phyloP scores from a whole-genome alignment of 2,888 invertebrate genomes.

The Theodoxus fluviatilis region DNA sequence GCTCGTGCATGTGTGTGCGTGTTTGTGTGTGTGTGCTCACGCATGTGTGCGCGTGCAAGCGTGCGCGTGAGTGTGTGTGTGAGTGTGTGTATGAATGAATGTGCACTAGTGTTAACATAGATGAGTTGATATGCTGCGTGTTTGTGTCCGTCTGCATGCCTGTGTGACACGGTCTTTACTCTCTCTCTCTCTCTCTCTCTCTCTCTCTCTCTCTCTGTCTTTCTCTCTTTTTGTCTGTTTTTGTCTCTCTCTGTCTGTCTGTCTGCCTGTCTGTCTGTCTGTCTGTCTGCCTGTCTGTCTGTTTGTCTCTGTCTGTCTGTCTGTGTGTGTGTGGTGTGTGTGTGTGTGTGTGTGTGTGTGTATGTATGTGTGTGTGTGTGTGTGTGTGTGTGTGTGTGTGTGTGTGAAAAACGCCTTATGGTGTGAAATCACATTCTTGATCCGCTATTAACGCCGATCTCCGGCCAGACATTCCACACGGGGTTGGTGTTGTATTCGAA shows the following conservation, averaged over 20 bases:
- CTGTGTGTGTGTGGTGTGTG: slow-evolving; percentile 7
- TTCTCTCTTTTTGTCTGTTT: slow-evolving; percentile 15
- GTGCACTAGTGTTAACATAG: neutral
- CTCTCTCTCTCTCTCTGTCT: slow-evolving; percentile 3
- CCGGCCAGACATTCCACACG: too few relatives aligned
- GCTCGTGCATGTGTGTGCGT: neutral
- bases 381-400: too few relatives aligned
- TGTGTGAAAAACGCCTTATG: too few relatives aligned
- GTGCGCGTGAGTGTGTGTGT: neutral
- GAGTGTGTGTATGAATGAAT: neutral
- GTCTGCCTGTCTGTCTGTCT: slow-evolving; percentile 10
- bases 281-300: slow-evolving; percentile 16
- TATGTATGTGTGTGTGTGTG: slow-evolving; percentile 3
- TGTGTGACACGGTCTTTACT: slow-evolving; percentile 5
- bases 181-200: slow-evolving; percentile 7
- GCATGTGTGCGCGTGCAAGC: neutral
- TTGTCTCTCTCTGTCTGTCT: slow-evolving; percentile 1
- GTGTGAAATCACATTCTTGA: too few relatives aligned
- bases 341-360: neutral
- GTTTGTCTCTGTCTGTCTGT: slow-evolving; percentile 20
- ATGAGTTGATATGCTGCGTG: neutral
- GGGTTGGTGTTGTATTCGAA: too few relatives aligned
- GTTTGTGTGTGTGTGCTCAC: neutral
- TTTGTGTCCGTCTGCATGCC: slow-evolving; percentile 3
- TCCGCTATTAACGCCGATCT: too few relatives aligned